Evolutionary conservation across 2,797 vertebrate species (phyloP).

Genomic region (Steatocranus sp.): DNA sequence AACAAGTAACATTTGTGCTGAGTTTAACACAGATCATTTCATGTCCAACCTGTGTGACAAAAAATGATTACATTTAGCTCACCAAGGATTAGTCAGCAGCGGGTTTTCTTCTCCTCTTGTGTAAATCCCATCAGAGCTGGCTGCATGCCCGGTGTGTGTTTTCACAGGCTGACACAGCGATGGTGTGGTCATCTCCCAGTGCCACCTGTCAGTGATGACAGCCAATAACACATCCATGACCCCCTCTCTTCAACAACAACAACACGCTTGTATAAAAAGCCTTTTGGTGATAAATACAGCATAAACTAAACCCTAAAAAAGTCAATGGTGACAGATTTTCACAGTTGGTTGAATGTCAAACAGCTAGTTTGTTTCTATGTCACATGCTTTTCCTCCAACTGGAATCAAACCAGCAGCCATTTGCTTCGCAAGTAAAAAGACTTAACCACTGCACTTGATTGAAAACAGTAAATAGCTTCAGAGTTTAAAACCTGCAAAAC

Average conservation of each 20-base stretch:
- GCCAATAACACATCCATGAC: slow-evolving; percentile 50
- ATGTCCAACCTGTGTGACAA: slow-evolving; percentile 12
- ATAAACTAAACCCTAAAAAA: not conserved
- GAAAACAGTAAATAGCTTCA: not conserved
- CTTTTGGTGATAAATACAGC: not conserved
- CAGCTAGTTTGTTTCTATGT: not conserved
- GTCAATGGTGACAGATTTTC: not conserved
- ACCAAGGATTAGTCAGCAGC: slow-evolving; percentile 24
- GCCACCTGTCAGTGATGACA: slow-evolving; percentile 40
- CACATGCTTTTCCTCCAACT: not conserved
- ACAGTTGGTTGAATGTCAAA: not conserved
- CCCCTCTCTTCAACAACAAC: slow-evolving; percentile 10
- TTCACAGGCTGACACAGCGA: slow-evolving; percentile 14
- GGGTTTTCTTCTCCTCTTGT: not conserved
- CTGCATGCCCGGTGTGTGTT: slow-evolving; percentile 6
- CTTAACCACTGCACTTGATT: not conserved
- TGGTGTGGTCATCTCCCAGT: slow-evolving; percentile 38
- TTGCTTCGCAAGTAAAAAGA: not conserved
- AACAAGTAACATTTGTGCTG: not conserved
- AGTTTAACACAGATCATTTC: slow-evolving; percentile 17
- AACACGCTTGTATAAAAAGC: slow-evolving; percentile 38
- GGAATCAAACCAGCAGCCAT: not conserved
- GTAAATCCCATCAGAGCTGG: slow-evolving; percentile 39
- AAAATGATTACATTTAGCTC: slow-evolving; percentile 36
- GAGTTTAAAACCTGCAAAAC: not conserved